These are phyloP conservation scores for Apis laboriosa DNA, from an alignment of 1,140 invertebrate genomes.

Conservation along the genomic window DNA sequence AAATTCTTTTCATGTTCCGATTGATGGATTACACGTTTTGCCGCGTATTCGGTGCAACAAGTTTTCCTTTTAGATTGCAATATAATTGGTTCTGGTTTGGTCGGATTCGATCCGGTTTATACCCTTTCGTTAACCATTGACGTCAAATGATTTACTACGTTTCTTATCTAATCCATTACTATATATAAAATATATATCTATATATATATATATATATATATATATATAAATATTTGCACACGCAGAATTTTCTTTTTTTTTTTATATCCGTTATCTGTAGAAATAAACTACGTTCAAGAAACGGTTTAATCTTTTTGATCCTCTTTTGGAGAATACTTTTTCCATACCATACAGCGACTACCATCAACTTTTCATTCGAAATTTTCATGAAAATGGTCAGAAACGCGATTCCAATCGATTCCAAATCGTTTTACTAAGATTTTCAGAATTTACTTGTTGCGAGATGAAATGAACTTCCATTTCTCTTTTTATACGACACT, in stretches of 20 bases:
- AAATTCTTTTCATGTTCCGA: neutral
- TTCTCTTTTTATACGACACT: neutral
- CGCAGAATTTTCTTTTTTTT: no score
- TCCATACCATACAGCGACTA: no score
- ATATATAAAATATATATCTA: neutral
- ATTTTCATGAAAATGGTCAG: neutral
- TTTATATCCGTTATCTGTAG: neutral
- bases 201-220: neutral
- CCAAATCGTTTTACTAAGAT: neutral
- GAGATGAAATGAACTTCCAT: neutral
- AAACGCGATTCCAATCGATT: slow-evolving; percentile 2
- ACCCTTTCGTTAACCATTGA: neutral
- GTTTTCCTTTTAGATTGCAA: neutral
- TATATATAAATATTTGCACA: no score
- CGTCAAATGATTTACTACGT: slow-evolving; percentile 1
- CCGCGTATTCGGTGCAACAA: neutral
- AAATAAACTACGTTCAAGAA: neutral
- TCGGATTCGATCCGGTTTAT: neutral
- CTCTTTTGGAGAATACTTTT: neutral
- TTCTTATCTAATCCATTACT: neutral
- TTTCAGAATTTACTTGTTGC: neutral
- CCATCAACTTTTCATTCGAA: neutral
- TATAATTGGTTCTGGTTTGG: neutral
- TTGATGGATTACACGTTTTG: neutral
- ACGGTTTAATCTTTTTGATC: neutral